phyloP scores from a whole-genome alignment of 2,797 vertebrate species.

The Parambassis ranga region DNA sequence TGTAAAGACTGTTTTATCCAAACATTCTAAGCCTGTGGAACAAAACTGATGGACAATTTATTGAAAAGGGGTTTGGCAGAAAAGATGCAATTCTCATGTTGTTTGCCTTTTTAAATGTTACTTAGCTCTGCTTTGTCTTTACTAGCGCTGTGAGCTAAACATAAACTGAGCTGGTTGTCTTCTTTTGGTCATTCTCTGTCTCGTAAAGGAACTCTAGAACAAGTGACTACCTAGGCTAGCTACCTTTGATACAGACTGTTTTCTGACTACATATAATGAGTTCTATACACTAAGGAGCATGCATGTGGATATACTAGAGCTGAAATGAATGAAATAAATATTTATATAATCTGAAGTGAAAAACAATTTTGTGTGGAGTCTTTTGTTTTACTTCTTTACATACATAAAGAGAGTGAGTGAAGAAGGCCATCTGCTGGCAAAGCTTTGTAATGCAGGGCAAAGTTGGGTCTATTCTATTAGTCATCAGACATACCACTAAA shows the following conservation, averaged over 20 bases:
- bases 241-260: conserved; percentile 45
- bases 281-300: conserved; percentile 52
- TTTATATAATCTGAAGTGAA: conserved; percentile 72
- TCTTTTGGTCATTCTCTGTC: conserved; percentile 7
- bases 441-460: too few species aligned
- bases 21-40: conserved; percentile 15
- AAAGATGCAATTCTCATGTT: not conserved
- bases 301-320: conserved; percentile 74
- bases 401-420: too few species aligned
- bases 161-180: not conserved
- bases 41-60: not conserved
- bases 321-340: conserved; percentile 74
- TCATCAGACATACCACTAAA: too few species aligned
- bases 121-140: conserved; percentile 15
- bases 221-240: not conserved
- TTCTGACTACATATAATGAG: conserved; percentile 9
- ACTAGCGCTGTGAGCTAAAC: not conserved
- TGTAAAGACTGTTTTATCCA: conserved; percentile 26
- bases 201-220: conserved; percentile 11
- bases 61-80: not conserved
- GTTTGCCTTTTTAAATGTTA: conserved; percentile 24
- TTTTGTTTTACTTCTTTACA: not conserved
- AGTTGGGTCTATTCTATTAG: too few species aligned
- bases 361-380: not conserved
- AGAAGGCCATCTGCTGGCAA: too few species aligned